phyloP scores from a whole-genome alignment of 2,888 invertebrate genomes.

The Atethmia centrago region DNA sequence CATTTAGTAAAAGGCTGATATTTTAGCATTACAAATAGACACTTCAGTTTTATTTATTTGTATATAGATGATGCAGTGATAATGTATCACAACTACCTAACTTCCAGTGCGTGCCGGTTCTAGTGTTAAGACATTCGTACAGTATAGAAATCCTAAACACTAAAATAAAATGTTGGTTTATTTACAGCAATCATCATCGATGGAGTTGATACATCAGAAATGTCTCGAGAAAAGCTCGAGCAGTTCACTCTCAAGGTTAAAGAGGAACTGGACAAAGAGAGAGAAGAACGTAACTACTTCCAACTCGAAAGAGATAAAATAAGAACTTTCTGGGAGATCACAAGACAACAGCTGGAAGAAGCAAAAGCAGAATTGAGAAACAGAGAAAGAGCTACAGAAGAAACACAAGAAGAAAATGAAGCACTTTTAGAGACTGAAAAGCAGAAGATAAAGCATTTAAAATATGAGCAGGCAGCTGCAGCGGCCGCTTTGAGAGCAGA shows the following conservation, averaged over 20 bases:
- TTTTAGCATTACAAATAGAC: too few relatives aligned
- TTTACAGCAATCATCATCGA: slow-evolving; percentile 93
- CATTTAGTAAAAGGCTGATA: too few relatives aligned
- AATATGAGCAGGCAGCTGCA: slow-evolving; percentile 97
- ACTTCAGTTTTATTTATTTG: too few relatives aligned
- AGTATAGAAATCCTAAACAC: too few relatives aligned
- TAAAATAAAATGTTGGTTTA: background rate
- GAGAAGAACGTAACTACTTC: slow-evolving; percentile 98
- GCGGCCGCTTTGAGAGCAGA: slow-evolving; percentile 96
- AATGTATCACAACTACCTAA: background rate
- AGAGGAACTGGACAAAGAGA: slow-evolving; percentile 97
- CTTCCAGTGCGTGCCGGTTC: background rate
- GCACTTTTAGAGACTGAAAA: slow-evolving; percentile 96
- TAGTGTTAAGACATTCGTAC: background rate
- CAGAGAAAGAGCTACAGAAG: slow-evolving; percentile 95
- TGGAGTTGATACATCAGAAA: slow-evolving; percentile 97
- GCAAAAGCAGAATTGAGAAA: slow-evolving; percentile 93
- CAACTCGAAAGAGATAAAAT: slow-evolving; percentile 98
- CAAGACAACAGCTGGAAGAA: slow-evolving; percentile 96
- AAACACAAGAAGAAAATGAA: slow-evolving; percentile 96
- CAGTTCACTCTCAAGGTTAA: slow-evolving; percentile 96
- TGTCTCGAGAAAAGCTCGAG: slow-evolving; percentile 98
- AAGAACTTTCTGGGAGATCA: slow-evolving; percentile 98
- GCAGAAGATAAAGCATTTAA: slow-evolving; percentile 97
- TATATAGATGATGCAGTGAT: background rate